Evolutionary conservation across 2,113 vertebrate genomes (phyloP).

Genomic region (Phodopus roborovskii): DNA sequence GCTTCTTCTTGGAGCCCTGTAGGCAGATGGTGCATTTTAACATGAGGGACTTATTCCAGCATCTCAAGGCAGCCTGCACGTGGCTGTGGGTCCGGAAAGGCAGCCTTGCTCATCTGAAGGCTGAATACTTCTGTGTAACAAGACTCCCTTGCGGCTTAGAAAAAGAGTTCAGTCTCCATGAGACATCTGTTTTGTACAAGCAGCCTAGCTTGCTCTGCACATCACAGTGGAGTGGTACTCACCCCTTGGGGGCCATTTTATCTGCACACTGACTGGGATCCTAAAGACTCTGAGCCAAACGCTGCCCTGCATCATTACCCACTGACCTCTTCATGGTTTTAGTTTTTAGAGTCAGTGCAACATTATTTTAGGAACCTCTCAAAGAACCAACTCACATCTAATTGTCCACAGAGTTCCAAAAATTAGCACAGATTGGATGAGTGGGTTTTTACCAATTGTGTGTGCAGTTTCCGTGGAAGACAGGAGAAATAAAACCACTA

Average conservation of each 20-base stretch:
- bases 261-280: neutral
- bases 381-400: neutral
- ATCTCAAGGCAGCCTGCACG: neutral
- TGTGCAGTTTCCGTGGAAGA: neutral
- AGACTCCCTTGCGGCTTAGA: conserved; percentile 31
- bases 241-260: neutral
- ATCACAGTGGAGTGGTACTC: neutral
- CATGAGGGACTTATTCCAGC: neutral
- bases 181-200: conserved; percentile 42
- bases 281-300: neutral
- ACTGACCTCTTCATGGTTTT: neutral
- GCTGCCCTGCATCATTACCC: neutral
- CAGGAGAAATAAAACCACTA: neutral
- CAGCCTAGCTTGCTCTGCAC: neutral
- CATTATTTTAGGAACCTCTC: neutral
- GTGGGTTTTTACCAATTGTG: neutral
- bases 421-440: neutral
- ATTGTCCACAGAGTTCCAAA: neutral
- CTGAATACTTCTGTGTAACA: neutral
- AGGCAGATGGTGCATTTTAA: neutral
- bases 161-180: neutral
- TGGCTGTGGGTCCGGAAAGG: neutral
- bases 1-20: neutral
- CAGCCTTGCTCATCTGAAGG: neutral
- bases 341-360: neutral